Evolutionary conservation across 53 echinoderm and acorn worm species (phyloP), one percentile per base, ranked within the genome.

Genomic region (Pentamera pediparva): DNA sequence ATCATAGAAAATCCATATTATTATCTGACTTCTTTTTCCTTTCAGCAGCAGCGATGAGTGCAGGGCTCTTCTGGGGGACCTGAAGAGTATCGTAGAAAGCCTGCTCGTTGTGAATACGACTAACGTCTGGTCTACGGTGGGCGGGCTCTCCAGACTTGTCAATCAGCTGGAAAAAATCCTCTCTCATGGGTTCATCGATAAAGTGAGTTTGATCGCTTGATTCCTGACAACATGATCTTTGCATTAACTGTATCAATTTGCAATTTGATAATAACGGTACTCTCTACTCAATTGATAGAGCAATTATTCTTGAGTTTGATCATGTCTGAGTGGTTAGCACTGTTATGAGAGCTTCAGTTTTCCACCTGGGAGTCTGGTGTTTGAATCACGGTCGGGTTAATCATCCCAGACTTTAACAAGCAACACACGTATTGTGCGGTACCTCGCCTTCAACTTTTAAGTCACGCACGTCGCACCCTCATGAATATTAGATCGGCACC

Each of bases 41-140:
- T 41, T 13, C 80, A 85, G 85, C 38, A 47, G 69, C 30, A 67
- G 67, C 27, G 59, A 76, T 52, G 88, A 92, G 37, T 89, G 86
- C 30, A 84, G 88, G 49, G 76, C 87, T 38, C 76, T 96, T 31
- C 47, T 96, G 41, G 87, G 87, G 80, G 82, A 76, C 41, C 71
- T 96, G 28, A 96, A 96, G 56, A 85, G 81, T 32, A 96, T 90
- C 3, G 82, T 91, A 17, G 96, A 96, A 49, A 84, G 96, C 13
- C 61, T 96, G 32, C 77, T 96, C 6, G 90, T 90, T 10, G 91
- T 85, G 13, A 87, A 96, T 17, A 83, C 87, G 0, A 76, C 88
- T 29, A 88, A 88, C 60, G 96, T 96, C 1, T 96, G 96, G 96
- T 91, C 91, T 4, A 96, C 88, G 18, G 88, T 91, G 60, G 96